Base-by-base conservation (phyloP, 2,797 vertebrate genomes). In the Bucorvus abyssinicus region DNA sequence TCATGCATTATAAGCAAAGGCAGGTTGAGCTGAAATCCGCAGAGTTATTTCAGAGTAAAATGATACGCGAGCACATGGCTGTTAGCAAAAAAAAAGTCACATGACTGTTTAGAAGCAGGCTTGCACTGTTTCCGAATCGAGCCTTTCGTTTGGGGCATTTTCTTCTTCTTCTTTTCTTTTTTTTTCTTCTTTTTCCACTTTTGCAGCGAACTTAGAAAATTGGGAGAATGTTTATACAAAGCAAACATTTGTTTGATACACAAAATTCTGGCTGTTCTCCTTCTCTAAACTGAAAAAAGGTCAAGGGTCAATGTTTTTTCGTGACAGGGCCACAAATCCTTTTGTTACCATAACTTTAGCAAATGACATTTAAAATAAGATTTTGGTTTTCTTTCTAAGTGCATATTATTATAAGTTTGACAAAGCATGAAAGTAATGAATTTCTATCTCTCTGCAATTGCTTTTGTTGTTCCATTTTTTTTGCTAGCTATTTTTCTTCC, bases 1-100 rank as follows among this genome's bases (percentile, higher is more conserved):
- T 98, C 98, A 98, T 98, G 98, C 99, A 98, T 99, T 98, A 98
- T 98, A 98, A 99, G 98, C 98, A 97, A 97, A 98, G 98, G 97
- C 98, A 98, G 98, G 98, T 98, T 98, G 98, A 98, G 98, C 98
- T 97, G 98, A 98, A 98, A 98, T 98, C 98, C 97, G 97, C 98
- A 98, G 95, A 97, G 98, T 98, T 98, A 98, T 98, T 99, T 98
- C 98, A 98, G 98, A 98, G 98, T 98, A 98, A 98, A 99, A 99
- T 98, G 98, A 99, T 98, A 98, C 97, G 97, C 92, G 98, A 98
- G 98, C 98, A 98, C 98, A 98, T 98, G 98, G 98, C 98, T 98
- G 97, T 97, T 98, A 97, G 97, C 90, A 96, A 97, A 84, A 94
- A 97, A 93, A 96, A 97, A 97, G 97, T 99, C 99, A 99, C 99